Base-by-base conservation (phyloP, 2,113 vertebrate species). In the Platycercus adscitus region DNA sequence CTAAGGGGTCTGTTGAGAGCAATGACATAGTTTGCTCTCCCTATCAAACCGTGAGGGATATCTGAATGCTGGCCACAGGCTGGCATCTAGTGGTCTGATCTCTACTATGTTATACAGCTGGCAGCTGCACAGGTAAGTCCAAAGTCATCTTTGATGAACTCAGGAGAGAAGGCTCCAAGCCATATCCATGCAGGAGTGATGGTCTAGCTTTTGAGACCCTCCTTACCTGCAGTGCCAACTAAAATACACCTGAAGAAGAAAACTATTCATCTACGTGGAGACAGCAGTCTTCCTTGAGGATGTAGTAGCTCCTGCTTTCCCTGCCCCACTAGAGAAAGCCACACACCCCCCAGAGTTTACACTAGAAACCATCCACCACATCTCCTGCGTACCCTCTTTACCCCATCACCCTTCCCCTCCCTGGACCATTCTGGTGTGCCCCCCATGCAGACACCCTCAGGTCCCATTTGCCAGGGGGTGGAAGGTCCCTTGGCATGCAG, bases 361-460 rank as follows among this genome's bases (percentile, higher is more conserved):
- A 3, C 6, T 14, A 76, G 37, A 46, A 89, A 55, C 10, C 3
- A 65, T 21, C n/a, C 37, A 33, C 35, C 0, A 0, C 24, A 28
- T 13, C 31, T 53, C 37, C n/a, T 46, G 14, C 2, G 1, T 28
- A 77, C 12, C 11, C 28, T 35, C 11, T 86, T 81, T 71, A 17
- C 44, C 39, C 8, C 0, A 0, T 72, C 24, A 20, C 26, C 12
- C 44, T 94, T 75, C 10, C 12, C 5, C 7, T 25, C 15, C 63
- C 2, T 29, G 4, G 64, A 35, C 13, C 0, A 0, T 55, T 78
- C 47, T 85, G 17, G 52, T 6, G 2, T 79, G 13, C 7, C 66
- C 69, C 44, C 12, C 5, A 31, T 8, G 11, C 10, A 10, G 31
- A 18, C 53, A 83, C 10, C 33, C 17, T 18, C 72, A 66, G 17